A percentile compares a stretch with the other conserved stretches of the same genome.
These are phyloP conservation scores for Squalus acanthias DNA, from an alignment of 2,797 vertebrate species.

Conservation along the genomic window DNA sequence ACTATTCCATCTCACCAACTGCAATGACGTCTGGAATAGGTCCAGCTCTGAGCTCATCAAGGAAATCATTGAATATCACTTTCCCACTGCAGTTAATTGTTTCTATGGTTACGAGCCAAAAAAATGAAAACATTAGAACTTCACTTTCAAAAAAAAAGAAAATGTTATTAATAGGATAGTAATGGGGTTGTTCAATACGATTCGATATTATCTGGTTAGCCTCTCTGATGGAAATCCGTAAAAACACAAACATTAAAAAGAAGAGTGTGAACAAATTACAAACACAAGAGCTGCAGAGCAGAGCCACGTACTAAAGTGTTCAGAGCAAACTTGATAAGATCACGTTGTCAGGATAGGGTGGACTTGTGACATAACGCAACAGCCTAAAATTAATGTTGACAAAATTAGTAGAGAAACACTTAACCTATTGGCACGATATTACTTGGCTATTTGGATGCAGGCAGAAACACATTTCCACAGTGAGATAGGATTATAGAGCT, in stretches of 20 bases:
- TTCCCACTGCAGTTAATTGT: background rate
- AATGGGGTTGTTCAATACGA: background rate
- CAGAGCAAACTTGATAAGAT: background rate
- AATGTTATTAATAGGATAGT: background rate
- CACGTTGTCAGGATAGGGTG: background rate
- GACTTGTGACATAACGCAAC: background rate
- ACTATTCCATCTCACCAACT: background rate
- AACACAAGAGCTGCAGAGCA: background rate
- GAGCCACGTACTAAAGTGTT: background rate
- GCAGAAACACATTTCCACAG: background rate
- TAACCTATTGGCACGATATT: background rate
- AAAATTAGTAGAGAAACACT: background rate
- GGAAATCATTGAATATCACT: background rate
- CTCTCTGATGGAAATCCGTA: background rate
- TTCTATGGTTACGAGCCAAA: background rate
- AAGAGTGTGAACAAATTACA: background rate
- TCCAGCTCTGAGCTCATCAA: background rate
- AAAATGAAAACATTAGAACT: background rate
- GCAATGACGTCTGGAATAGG: background rate
- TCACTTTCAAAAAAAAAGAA: background rate
- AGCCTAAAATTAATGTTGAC: background rate
- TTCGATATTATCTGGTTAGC: background rate
- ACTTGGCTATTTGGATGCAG: background rate
- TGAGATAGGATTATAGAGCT: background rate
- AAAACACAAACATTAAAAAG: background rate